Evolutionary conservation across 1,140 invertebrate genomes (phyloP).

Genomic region (Drosophila fuyamai): DNA sequence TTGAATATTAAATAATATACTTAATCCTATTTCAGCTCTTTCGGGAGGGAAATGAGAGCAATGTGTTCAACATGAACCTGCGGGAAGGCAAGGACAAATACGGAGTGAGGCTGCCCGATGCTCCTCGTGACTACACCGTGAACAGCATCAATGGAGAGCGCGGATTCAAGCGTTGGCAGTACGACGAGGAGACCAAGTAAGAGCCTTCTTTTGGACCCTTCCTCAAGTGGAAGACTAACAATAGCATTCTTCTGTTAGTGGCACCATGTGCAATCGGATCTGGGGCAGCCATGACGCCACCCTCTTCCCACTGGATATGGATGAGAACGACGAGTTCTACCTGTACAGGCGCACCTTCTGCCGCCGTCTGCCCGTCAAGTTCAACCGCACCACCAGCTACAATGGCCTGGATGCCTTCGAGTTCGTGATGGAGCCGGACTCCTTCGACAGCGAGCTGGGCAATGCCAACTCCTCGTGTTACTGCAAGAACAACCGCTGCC

Average conservation of each 20-base stretch:
- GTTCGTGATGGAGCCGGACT: slow-evolving; percentile 86
- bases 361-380: slow-evolving; percentile 87
- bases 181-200: slow-evolving; percentile 79
- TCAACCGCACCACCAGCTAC: slow-evolving; percentile 57
- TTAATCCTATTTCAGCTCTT: slow-evolving; percentile 85
- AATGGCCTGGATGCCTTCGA: slow-evolving; percentile 78
- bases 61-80: slow-evolving; percentile 86
- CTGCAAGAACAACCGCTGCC: slow-evolving; percentile 87
- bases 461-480: slow-evolving; percentile 74
- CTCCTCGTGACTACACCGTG: slow-evolving; percentile 84
- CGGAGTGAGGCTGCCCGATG: slow-evolving; percentile 35
- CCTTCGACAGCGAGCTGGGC: slow-evolving; percentile 85
- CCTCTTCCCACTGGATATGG: slow-evolving; percentile 86
- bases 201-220: not conserved
- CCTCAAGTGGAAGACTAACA: too few species aligned
- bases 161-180: slow-evolving; percentile 88
- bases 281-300: slow-evolving; percentile 88
- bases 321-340: slow-evolving; percentile 85
- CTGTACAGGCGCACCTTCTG: slow-evolving; percentile 90
- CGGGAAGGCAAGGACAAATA: slow-evolving; percentile 50
- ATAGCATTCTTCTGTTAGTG: slow-evolving; percentile 51
- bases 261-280: slow-evolving; percentile 86
- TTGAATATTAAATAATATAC: not conserved
- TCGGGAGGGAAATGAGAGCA: slow-evolving; percentile 86
- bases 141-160: slow-evolving; percentile 87